Evolutionary conservation across 2,113 vertebrate genomes (phyloP).

Genomic region (Sinocyclocheilus maitianheensis): DNA sequence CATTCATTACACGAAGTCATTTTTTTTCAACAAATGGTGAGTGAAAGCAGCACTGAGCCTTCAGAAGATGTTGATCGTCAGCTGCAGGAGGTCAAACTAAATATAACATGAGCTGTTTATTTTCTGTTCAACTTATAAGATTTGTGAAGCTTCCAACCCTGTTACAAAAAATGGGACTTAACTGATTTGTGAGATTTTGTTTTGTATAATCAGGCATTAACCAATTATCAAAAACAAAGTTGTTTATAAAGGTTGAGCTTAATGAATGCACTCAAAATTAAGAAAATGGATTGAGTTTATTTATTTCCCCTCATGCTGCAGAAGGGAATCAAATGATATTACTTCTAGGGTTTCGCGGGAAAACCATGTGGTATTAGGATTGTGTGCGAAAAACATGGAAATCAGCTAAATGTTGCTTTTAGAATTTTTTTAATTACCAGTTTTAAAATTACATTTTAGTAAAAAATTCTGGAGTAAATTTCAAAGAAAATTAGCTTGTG

Average conservation of each 20-base stretch:
- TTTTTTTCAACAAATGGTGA: background rate
- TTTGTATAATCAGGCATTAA: background rate
- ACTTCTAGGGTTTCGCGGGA: background rate
- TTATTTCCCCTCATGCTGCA: background rate
- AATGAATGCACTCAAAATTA: background rate
- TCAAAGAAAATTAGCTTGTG: background rate
- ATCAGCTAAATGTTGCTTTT: background rate
- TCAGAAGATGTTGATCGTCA: background rate
- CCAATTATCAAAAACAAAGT: background rate
- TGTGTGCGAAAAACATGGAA: background rate
- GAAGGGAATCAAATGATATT: background rate
- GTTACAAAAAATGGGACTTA: background rate
- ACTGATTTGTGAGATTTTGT: background rate
- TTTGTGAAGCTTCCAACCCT: background rate
- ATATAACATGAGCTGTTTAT: background rate
- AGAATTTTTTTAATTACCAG: background rate
- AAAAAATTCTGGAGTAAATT: background rate
- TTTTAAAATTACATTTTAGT: background rate
- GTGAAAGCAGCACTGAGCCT: background rate
- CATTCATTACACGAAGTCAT: background rate
- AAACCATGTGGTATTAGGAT: background rate
- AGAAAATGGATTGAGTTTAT: background rate
- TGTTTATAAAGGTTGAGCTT: slow-evolving; percentile 4
- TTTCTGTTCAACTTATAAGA: background rate
- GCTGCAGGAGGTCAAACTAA: background rate